phyloP scores from a whole-genome alignment of 2,888 invertebrate genomes.

The Thysanoteuthis rhombus region DNA sequence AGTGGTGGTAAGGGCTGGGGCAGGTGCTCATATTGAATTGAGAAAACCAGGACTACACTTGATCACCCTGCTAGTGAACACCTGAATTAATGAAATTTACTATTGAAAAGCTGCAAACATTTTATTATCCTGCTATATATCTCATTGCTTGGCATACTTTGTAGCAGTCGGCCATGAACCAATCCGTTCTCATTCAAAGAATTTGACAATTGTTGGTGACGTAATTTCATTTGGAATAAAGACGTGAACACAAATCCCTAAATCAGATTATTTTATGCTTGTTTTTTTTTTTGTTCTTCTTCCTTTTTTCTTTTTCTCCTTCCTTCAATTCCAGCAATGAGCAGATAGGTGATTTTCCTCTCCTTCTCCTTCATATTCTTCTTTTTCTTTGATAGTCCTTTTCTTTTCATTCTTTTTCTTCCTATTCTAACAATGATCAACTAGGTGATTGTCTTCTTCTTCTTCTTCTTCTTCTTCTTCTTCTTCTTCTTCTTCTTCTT shows the following conservation, averaged over 20 bases:
- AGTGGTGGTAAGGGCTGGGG: too few species aligned
- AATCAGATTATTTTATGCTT: background rate
- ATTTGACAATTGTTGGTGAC: background rate
- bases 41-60: background rate
- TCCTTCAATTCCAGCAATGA: background rate
- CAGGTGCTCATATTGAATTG: background rate
- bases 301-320: background rate
- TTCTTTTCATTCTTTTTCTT: too few species aligned
- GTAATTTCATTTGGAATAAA: background rate
- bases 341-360: too few species aligned
- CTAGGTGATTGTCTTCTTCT: background rate
- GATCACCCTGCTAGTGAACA: background rate
- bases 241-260: too few species aligned
- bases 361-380: too few species aligned
- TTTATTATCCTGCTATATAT: background rate
- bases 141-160: background rate
- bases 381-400: too few species aligned
- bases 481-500: background rate
- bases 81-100: background rate
- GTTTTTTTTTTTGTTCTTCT: background rate
- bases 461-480: background rate
- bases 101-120: background rate
- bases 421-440: background rate
- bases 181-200: background rate
- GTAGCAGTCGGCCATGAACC: background rate